A percentile compares a stretch with the other conserved stretches of the same genome.
These are phyloP conservation scores for Pterostichus niger DNA, from an alignment of 2,888 invertebrate species.

Conservation along the genomic window DNA sequence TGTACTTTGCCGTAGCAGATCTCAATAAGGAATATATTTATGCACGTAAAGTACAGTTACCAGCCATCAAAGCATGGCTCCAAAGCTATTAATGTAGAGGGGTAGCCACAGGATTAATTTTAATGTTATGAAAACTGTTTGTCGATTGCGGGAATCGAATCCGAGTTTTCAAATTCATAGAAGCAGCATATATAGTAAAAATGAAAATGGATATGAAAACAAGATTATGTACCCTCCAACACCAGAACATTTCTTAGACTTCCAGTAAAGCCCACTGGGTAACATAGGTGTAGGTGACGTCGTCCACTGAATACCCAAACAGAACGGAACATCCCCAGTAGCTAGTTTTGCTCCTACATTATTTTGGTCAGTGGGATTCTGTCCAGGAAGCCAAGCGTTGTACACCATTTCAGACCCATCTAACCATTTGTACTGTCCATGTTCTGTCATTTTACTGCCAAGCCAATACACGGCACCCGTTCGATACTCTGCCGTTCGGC, in stretches of 20 bases:
- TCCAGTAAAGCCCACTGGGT: slow-evolving; percentile 87
- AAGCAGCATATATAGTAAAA: too few species aligned
- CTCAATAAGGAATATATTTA: too few species aligned
- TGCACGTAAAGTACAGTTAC: too few species aligned
- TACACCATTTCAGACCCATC: slow-evolving; percentile 81
- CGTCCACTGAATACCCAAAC: slow-evolving; percentile 83
- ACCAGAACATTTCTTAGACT: slow-evolving; percentile 81
- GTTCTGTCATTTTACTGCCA: slow-evolving; percentile 80
- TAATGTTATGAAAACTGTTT: too few species aligned
- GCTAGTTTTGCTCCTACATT: slow-evolving; percentile 11
- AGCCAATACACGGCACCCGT: slow-evolving; percentile 88
- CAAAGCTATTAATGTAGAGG: too few species aligned
- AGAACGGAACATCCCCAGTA: slow-evolving; percentile 72
- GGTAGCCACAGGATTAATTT: too few species aligned
- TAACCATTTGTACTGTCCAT: slow-evolving; percentile 81
- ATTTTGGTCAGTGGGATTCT: slow-evolving; percentile 72
- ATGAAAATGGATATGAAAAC: too few species aligned
- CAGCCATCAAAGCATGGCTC: too few species aligned
- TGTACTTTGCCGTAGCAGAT: too few species aligned
- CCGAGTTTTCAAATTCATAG: too few species aligned
- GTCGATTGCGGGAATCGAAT: too few species aligned
- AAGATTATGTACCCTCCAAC: slow-evolving; percentile 84
- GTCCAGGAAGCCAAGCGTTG: slow-evolving; percentile 75
- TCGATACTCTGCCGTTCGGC: slow-evolving; percentile 85
- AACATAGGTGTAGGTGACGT: slow-evolving; percentile 82